Conservation (phyloP, 2,888 invertebrate species). For the Diarsia dahlii region DNA sequence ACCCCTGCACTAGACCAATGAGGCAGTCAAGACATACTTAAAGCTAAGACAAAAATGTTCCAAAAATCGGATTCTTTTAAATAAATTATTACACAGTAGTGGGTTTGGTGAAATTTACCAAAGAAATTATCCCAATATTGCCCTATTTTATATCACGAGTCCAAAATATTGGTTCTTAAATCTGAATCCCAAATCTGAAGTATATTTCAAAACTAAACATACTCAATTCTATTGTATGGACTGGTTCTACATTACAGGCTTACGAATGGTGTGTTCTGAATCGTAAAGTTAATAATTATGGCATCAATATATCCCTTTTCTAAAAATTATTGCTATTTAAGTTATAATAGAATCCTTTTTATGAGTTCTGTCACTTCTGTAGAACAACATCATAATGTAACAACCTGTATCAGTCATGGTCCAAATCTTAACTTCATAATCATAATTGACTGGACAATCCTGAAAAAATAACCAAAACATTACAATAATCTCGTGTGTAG, state of each 20-base stretch:
- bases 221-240: too few relatives aligned
- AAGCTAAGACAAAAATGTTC: neutral
- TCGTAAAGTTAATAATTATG: neutral
- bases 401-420: slow-evolving; percentile 3
- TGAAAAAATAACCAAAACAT: neutral
- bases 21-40: too few relatives aligned
- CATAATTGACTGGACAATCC: neutral
- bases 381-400: neutral
- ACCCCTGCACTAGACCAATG: too few relatives aligned
- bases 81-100: neutral
- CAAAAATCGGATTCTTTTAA: neutral
- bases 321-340: too few relatives aligned
- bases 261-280: neutral
- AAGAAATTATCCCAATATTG: too few relatives aligned
- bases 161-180: slow-evolving; percentile 1
- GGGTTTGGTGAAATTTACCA: neutral
- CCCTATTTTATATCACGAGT: neutral
- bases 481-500: neutral
- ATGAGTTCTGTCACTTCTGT: neutral
- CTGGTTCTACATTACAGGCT: neutral
- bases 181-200: neutral
- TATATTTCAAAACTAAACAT: neutral
- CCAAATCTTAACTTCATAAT: neutral
- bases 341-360: too few relatives aligned
- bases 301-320: neutral